Conservation (phyloP, 2,888 invertebrate genomes). For the Loripinus fragilis region DNA sequence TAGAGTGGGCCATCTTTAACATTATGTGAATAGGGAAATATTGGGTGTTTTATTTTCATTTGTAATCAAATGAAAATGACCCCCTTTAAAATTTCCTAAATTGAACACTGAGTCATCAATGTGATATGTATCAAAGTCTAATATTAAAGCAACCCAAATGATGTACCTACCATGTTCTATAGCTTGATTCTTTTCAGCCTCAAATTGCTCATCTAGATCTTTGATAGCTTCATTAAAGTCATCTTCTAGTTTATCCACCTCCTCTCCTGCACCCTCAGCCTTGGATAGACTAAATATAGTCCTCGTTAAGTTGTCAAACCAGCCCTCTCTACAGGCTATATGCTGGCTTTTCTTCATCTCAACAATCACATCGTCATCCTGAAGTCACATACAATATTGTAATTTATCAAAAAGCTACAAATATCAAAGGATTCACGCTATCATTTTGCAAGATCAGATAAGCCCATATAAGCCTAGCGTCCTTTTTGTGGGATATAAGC, state of each 20-base stretch:
- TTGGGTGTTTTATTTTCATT: no score
- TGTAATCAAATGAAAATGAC: no score
- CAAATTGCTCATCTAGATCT: slow-evolving; percentile 52
- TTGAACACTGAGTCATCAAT: no score
- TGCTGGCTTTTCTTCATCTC: slow-evolving; percentile 68
- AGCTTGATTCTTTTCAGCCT: slow-evolving; percentile 62
- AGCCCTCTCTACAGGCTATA: slow-evolving; percentile 68
- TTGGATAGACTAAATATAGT: slow-evolving; percentile 64
- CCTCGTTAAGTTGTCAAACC: slow-evolving; percentile 72
- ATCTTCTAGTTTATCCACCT: neutral
- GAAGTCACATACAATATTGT: neutral
- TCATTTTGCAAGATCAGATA: no score
- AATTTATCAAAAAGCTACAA: no score
- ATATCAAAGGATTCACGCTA: no score
- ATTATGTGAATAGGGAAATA: no score
- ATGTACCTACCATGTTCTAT: slow-evolving; percentile 61
- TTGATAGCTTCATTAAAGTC: slow-evolving; percentile 32
- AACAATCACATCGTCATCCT: slow-evolving; percentile 69
- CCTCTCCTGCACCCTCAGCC: slow-evolving; percentile 23
- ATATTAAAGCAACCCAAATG: neutral
- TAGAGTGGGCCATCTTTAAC: no score
- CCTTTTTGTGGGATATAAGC: no score
- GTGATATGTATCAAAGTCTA: no score
- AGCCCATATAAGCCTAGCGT: no score
- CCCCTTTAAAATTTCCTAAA: no score